Evolutionary conservation across 2,797 vertebrate genomes (phyloP), one percentile per base, ranked within the genome.

Genomic region (Somateria mollissima): DNA sequence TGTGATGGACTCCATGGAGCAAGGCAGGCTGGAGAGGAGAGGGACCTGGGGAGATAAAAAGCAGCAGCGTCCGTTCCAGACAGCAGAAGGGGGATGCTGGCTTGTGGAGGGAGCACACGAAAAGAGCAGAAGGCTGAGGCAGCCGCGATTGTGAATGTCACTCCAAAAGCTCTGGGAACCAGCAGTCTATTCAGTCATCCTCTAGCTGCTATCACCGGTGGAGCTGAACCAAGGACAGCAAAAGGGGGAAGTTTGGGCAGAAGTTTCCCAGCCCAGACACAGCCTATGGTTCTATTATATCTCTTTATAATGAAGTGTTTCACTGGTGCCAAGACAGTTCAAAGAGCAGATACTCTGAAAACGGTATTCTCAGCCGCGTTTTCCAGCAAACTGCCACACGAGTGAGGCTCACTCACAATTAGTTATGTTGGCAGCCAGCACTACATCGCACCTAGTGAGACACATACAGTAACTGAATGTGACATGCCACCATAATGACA

Each of bases 391-490:
- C 64, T 41, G 90, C 69, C 84, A 94, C 86, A 56, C 0, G 2
- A 89, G 81, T 58, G 77, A 80, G 84, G 19, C 81, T 93, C 54
- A 4, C 72, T 95, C 80, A 75, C 88, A 66, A 89, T 94, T 84
- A 95, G 72, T 87, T 90, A 49, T 19, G 86, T 69, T 92, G 95
- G 86, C 96, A 96, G 93, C 49, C 86, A 89, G 75, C 84, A n/a
- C 3, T 72, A 41, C 91, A 60, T 11, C 60, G 91, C 51, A 89
- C 39, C 80, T 81, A 61, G 92, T 30, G 84, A 94, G 94, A 93
- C 88, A 81, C 43, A 37, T 21, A 37, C 17, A 76, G 86, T 96
- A 96, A 96, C 66, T 19, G 88, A 82, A 96, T 89, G 95, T 94
- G 95, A 96, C 94, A 20, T 28, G 70, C 73, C 88, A 93, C 91